Percentiles rank a stretch among this genome's conserved stretches.
Conservation (phyloP, 2,797 vertebrate species). For the Callimico goeldii region DNA sequence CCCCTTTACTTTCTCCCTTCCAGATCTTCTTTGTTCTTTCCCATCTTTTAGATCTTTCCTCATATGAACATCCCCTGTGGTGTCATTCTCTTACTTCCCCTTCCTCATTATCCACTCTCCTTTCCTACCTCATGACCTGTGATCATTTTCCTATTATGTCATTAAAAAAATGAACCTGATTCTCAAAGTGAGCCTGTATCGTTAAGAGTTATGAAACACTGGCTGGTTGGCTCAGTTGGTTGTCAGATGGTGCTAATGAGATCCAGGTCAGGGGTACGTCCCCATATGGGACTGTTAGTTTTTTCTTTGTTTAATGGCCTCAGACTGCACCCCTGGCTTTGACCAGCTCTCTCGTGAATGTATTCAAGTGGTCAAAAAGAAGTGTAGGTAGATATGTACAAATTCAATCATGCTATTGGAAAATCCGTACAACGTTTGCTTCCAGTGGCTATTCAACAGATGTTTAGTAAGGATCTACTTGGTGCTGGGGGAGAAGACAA, state of each 20-base stretch:
- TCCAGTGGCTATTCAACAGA: not conserved
- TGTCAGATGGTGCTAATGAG: conserved; percentile 80
- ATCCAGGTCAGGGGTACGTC: conserved; percentile 76
- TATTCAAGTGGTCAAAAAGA: conserved; percentile 68
- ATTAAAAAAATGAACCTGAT: conserved; percentile 74
- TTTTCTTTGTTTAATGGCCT: conserved; percentile 74
- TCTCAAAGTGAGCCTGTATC: conserved; percentile 76
- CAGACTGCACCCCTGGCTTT: conserved; percentile 65
- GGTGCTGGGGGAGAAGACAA: not conserved
- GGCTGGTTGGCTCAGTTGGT: conserved; percentile 75
- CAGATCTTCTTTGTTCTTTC: conserved; percentile 70
- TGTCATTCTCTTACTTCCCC: conserved; percentile 77
- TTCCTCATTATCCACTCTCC: conserved; percentile 81
- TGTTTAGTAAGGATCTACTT: conserved; percentile 20
- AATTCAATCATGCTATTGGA: not conserved
- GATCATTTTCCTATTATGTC: conserved; percentile 80
- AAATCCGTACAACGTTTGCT: conserved; percentile 48
- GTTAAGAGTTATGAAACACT: conserved; percentile 77
- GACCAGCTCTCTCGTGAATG: conserved; percentile 63
- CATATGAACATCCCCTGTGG: conserved; percentile 67
- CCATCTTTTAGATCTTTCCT: conserved; percentile 74
- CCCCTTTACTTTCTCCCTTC: conserved; percentile 67
- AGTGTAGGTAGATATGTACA: conserved; percentile 25
- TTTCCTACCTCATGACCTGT: conserved; percentile 76
- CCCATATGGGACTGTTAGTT: conserved; percentile 70